Evolutionary conservation across 2,888 invertebrate species (phyloP).

Genomic region (Mantis religiosa): DNA sequence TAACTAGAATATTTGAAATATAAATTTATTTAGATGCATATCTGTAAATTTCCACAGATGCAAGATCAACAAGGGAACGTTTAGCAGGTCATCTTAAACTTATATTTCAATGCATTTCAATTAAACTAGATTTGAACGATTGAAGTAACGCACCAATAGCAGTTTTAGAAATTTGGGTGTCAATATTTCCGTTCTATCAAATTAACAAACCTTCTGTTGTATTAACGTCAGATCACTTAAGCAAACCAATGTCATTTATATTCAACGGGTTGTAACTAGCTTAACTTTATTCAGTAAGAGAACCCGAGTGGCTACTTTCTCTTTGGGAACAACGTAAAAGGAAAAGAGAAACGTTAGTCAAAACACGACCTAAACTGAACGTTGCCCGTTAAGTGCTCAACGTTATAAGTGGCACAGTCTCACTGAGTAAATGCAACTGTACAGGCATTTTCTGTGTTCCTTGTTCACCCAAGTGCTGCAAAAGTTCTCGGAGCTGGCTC

Average conservation of each 20-base stretch:
- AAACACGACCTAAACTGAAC: neutral
- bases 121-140: too few species aligned
- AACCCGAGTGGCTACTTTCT: neutral
- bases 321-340: neutral
- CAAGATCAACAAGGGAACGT: too few species aligned
- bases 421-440: neutral
- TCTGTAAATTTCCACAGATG: too few species aligned
- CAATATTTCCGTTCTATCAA: too few species aligned
- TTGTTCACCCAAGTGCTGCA: neutral
- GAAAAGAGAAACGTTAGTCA: slow-evolving; percentile 2
- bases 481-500: neutral
- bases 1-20: too few species aligned
- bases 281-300: neutral
- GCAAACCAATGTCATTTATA: neutral
- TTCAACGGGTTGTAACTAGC: neutral
- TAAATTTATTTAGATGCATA: too few species aligned
- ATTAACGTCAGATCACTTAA: neutral
- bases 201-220: too few species aligned
- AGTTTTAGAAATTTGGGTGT: too few species aligned
- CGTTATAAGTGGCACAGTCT: neutral
- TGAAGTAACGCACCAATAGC: too few species aligned
- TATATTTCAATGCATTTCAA: too few species aligned
- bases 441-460: neutral
- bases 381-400: neutral
- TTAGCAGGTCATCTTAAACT: too few species aligned